Percentiles rank a stretch among this genome's conserved stretches.
Evolutionary conservation across 2,888 invertebrate species (phyloP).

Genomic region (Xestia sexstrigata): DNA sequence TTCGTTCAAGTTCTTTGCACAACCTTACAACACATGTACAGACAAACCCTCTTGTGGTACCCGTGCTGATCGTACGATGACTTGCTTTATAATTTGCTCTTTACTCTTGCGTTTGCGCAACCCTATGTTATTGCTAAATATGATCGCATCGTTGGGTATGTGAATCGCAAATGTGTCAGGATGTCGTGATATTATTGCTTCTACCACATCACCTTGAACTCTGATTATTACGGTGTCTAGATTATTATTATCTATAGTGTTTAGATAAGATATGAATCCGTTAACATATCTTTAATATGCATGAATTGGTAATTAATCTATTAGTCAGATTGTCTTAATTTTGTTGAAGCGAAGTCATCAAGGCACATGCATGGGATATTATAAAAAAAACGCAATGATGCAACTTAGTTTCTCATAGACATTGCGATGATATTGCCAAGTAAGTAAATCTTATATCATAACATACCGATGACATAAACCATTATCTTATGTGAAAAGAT

Average conservation of each 20-base stretch:
- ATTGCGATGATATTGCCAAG: constrained; percentile 34
- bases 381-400: constrained; percentile 44
- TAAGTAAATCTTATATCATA: constrained; percentile 57
- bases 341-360: not conserved
- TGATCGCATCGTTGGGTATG: constrained; percentile 32
- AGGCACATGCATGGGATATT: constrained; percentile 2
- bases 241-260: constrained; percentile 6
- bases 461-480: constrained; percentile 47
- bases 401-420: constrained; percentile 39
- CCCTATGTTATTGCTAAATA: constrained; percentile 41
- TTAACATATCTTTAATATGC: not conserved
- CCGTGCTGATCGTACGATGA: constrained; percentile 50
- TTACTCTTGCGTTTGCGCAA: constrained; percentile 51
- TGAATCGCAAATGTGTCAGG: constrained; percentile 42
- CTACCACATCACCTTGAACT: constrained; percentile 48
- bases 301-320: not conserved
- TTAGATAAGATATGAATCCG: not conserved
- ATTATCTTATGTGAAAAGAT: constrained; percentile 22
- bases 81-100: constrained; percentile 63
- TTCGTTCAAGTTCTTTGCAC: constrained; percentile 59
- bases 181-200: constrained; percentile 34
- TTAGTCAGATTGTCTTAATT: not conserved
- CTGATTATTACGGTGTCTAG: not conserved
- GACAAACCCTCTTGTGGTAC: constrained; percentile 50
- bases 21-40: constrained; percentile 59